Evolutionary conservation across 2,888 invertebrate genomes (phyloP).

Genomic region (Zaprionus lineosus): DNA sequence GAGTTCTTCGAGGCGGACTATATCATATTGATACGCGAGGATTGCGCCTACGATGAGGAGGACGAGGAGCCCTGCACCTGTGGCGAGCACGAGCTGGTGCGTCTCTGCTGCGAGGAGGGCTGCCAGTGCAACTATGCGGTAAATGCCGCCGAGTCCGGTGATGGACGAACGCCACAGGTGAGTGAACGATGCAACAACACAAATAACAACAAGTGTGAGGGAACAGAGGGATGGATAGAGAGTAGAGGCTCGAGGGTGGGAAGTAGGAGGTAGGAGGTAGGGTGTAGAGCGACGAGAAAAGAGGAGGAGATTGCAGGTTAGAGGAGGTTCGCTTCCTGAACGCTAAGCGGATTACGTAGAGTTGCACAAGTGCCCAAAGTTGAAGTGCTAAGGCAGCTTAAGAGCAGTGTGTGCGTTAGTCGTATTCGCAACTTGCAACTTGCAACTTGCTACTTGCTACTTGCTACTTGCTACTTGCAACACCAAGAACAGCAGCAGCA

Average conservation of each 20-base stretch:
- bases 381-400: constrained; percentile 35
- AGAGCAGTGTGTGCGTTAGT: not conserved
- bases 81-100: constrained; percentile 86
- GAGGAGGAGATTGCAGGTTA: constrained; percentile 5
- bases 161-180: constrained; percentile 82
- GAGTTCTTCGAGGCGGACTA: constrained; percentile 96
- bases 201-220: not conserved
- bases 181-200: constrained; percentile 34
- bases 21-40: constrained; percentile 94
- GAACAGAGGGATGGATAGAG: not conserved
- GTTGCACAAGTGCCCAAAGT: constrained; percentile 45
- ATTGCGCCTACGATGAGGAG: constrained; percentile 92
- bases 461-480: too few relatives aligned
- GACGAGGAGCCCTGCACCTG: constrained; percentile 89
- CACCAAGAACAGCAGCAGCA: too few relatives aligned
- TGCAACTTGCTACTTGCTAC: too few relatives aligned
- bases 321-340: not conserved
- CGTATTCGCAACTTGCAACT: too few relatives aligned
- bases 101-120: constrained; percentile 87
- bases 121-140: constrained; percentile 85
- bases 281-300: not conserved
- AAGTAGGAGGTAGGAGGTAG: too few relatives aligned
- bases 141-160: constrained; percentile 52
- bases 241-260: too few relatives aligned
- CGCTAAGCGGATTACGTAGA: constrained; percentile 48